phyloP scores from a whole-genome alignment of 1,140 invertebrate genomes.

The Lasioglossum albipes region DNA sequence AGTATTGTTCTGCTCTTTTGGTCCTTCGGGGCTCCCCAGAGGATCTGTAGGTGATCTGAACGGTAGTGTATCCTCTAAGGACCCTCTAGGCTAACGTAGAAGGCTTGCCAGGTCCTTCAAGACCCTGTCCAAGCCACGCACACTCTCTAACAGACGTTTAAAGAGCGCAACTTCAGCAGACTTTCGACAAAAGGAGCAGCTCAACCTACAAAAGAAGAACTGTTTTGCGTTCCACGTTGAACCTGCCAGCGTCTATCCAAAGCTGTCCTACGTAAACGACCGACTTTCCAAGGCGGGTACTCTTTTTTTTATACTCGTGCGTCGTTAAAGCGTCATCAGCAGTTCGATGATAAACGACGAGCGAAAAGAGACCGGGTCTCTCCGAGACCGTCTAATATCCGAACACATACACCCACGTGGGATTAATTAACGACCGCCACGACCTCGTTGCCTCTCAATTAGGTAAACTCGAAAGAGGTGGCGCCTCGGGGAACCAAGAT shows the following conservation, averaged over 20 bases:
- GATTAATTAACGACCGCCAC: slow-evolving; percentile 38
- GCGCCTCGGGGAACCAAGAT: background rate
- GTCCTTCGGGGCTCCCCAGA: no score
- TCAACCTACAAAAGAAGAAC: background rate
- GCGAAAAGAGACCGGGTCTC: slow-evolving; percentile 5
- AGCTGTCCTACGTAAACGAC: background rate
- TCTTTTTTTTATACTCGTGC: background rate
- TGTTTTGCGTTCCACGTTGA: background rate
- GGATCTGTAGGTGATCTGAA: no score
- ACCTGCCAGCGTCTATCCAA: background rate
- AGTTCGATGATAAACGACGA: slow-evolving; percentile 26
- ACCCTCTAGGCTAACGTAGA: no score
- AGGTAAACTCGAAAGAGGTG: slow-evolving; percentile 14
- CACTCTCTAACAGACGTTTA: no score
- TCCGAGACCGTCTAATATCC: background rate
- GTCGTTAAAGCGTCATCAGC: slow-evolving; percentile 16
- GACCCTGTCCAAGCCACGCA: no score
- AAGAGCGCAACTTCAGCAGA: no score
- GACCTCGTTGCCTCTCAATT: slow-evolving; percentile 41
- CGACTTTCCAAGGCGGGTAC: slow-evolving; percentile 2
- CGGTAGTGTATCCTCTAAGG: no score
- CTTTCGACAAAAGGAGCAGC: no score
- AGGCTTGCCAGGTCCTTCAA: no score
- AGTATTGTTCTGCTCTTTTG: no score
- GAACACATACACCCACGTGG: slow-evolving; percentile 15